Base-by-base conservation (phyloP, 1,140 invertebrate genomes). In the Drosophila trapezifrons region DNA sequence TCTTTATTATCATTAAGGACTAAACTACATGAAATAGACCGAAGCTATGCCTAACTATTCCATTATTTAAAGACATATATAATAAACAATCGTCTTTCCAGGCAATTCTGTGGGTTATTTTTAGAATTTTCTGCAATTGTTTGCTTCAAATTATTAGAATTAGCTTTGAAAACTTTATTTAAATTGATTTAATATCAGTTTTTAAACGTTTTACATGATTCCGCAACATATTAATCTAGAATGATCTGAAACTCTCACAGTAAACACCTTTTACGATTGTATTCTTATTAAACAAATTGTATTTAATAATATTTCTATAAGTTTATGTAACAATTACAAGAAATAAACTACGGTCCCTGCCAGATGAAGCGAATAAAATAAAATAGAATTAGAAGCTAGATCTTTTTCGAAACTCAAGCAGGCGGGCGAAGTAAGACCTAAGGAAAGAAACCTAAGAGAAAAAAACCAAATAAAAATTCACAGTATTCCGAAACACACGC, bases 401-500 rank as follows among this genome's bases (percentile, higher is more conserved):
- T 10, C 6, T 20, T 25, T 49, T 18, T 35, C 12, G 13, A 20
- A 51, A 32, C 12, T 7, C 18, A 42, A 69, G 60, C 60, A 64
- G 60, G 65, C 65, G 47, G 37, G 64, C 37, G 9, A 52, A 27
- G 15, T 66, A 66, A 37, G 37, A 25, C n/a, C 15, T 35, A 58
- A 64, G 27, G 13, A 3, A 52, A 35, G 12, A 32, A 51, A 13
- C n/a, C 8, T 12, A 20, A 52, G 18, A 35, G 49, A 35, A 20
- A 22, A 56, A 70, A 35, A 17, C 4, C 25, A 58, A 71, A 71
- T 71, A 56, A 56, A 69, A 57, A 70, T 57, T 71, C 25, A 69
- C 67, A 71, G 64, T 71, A 71, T 71, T 71, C 64, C 67, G 43
- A 70, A 18, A 55, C 47, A 45, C 29, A 69, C 3, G 43, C 17